These are phyloP conservation scores for Peromyscus polionotus DNA, from an alignment of 2,113 vertebrate species.

Conservation along the genomic window DNA sequence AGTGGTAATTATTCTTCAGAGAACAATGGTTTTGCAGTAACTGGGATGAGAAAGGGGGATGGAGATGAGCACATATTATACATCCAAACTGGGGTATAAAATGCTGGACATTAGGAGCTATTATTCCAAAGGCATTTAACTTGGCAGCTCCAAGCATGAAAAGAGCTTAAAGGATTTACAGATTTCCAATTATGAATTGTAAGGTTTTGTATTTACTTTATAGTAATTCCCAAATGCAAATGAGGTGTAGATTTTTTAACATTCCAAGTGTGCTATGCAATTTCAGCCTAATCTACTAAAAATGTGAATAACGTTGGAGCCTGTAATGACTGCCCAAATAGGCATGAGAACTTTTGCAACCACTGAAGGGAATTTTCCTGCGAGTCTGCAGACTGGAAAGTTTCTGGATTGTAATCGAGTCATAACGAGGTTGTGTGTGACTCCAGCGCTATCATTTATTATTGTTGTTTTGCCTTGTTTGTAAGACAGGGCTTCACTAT, in stretches of 20 bases:
- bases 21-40: slow-evolving; percentile 52
- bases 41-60: not conserved
- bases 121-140: slow-evolving; percentile 57
- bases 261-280: not conserved
- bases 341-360: not conserved
- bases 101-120: slow-evolving; percentile 44
- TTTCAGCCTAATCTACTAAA: slow-evolving; percentile 39
- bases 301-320: not conserved
- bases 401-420: not conserved
- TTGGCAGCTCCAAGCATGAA: slow-evolving; percentile 66
- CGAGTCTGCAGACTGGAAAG: not conserved
- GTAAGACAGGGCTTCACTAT: not conserved
- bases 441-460: not conserved
- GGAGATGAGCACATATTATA: not conserved
- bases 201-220: slow-evolving; percentile 64
- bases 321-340: not conserved
- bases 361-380: not conserved
- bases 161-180: slow-evolving; percentile 55
- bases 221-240: slow-evolving; percentile 64
- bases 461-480: not conserved
- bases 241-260: slow-evolving; percentile 44
- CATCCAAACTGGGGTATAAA: slow-evolving; percentile 48
- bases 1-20: slow-evolving; percentile 30
- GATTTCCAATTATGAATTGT: slow-evolving; percentile 66
- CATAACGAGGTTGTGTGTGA: not conserved